These are phyloP conservation scores for Mamestra configurata DNA, from an alignment of 1,140 invertebrate species.

Conservation along the genomic window DNA sequence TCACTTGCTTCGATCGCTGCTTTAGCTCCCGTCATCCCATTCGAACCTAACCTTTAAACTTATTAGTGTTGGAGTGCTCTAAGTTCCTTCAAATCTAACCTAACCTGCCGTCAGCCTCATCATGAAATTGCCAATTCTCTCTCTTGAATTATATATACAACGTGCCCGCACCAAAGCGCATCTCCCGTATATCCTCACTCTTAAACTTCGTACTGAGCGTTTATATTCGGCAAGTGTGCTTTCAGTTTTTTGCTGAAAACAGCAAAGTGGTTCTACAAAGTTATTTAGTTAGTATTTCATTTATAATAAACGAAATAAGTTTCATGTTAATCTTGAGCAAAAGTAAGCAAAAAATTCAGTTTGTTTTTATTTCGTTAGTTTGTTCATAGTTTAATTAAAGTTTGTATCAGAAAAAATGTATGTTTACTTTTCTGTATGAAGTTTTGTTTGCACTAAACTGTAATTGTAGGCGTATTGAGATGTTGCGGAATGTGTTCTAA, in stretches of 20 bases:
- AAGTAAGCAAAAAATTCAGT: slow-evolving; percentile 2
- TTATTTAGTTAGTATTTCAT: slow-evolving; percentile 52
- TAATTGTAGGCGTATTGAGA: too few relatives aligned
- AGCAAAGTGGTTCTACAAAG: slow-evolving; percentile 49
- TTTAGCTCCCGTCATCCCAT: too few relatives aligned
- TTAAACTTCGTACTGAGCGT: slow-evolving; percentile 50
- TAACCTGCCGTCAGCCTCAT: too few relatives aligned
- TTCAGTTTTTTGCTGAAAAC: slow-evolving; percentile 58
- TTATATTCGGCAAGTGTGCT: slow-evolving; percentile 62
- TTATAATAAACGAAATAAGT: slow-evolving; percentile 48
- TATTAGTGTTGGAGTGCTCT: too few relatives aligned
- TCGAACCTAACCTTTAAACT: too few relatives aligned
- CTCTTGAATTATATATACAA: too few relatives aligned
- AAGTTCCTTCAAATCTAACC: too few relatives aligned
- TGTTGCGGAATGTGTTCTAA: too few relatives aligned
- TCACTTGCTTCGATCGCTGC: too few relatives aligned
- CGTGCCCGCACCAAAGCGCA: not conserved
- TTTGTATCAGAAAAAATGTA: not conserved
- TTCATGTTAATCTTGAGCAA: slow-evolving; percentile 30
- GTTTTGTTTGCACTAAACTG: not conserved
- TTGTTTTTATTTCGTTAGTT: slow-evolving; percentile 1
- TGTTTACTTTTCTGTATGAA: not conserved
- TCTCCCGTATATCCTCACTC: slow-evolving; percentile 9
- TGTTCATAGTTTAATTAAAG: slow-evolving; percentile 25
- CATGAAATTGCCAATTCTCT: too few relatives aligned